phyloP scores from a whole-genome alignment of 2,113 vertebrate genomes.

The Pipa parva region DNA sequence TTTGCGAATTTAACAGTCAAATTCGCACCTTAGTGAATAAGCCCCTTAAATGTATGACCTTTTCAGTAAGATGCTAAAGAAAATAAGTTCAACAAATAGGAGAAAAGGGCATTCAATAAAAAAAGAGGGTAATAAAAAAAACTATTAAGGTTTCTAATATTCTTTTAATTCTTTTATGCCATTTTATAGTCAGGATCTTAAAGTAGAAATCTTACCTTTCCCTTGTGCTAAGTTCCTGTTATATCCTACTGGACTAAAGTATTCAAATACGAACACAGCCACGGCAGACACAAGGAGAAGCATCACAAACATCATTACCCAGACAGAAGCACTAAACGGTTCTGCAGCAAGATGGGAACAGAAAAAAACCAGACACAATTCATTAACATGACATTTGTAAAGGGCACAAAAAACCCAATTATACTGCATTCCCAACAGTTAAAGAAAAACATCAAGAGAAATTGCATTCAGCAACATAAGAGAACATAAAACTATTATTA shows the following conservation, averaged over 20 bases:
- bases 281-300: slow-evolving; percentile 93
- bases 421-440: too few species aligned
- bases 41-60: too few species aligned
- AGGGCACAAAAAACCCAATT: not conserved
- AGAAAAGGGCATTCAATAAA: too few species aligned
- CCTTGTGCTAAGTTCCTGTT: slow-evolving; percentile 94
- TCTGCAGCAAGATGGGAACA: slow-evolving; percentile 65
- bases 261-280: slow-evolving; percentile 97
- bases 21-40: too few species aligned
- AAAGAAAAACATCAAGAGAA: too few species aligned
- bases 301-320: slow-evolving; percentile 99
- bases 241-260: slow-evolving; percentile 94
- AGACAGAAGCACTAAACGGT: slow-evolving; percentile 97
- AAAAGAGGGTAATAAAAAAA: too few species aligned
- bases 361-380: slow-evolving; percentile 39
- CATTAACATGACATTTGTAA: slow-evolving; percentile 37
- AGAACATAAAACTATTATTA: too few species aligned
- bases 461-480: too few species aligned
- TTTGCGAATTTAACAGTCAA: too few species aligned
- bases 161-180: not conserved
- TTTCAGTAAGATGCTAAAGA: too few species aligned
- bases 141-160: not conserved
- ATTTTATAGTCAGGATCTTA: not conserved
- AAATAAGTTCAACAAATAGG: too few species aligned
- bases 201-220: slow-evolving; percentile 73